Evolutionary conservation across 2,888 invertebrate genomes (phyloP).

Genomic region (Drosophila rubida): DNA sequence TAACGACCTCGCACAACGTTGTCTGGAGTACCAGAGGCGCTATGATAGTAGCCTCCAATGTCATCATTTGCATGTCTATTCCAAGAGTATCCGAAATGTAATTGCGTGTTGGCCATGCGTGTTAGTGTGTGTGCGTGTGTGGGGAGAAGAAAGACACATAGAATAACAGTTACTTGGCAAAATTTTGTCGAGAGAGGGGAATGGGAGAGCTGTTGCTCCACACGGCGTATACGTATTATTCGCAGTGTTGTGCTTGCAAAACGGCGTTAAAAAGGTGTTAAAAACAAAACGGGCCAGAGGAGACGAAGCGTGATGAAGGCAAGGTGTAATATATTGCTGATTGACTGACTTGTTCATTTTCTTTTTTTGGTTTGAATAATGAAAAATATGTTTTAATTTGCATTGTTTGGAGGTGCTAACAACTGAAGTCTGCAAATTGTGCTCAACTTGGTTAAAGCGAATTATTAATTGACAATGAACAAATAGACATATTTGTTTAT

Average conservation of each 20-base stretch:
- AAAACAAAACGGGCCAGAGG: constrained; percentile 20
- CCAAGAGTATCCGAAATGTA: constrained; percentile 37
- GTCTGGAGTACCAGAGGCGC: constrained; percentile 87
- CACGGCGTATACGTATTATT: constrained; percentile 43
- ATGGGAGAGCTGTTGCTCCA: background rate
- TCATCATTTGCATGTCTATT: constrained; percentile 87
- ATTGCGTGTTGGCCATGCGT: constrained; percentile 64
- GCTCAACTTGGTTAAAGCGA: background rate
- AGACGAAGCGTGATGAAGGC: constrained; percentile 46
- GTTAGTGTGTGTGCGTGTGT: constrained; percentile 12
- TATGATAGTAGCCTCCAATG: constrained; percentile 90
- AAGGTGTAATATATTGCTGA: constrained; percentile 30
- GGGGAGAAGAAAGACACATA: constrained; percentile 8
- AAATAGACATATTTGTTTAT: background rate
- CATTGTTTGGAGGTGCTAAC: background rate
- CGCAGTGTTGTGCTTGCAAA: constrained; percentile 67
- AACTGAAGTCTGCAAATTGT: background rate
- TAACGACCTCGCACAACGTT: constrained; percentile 90
- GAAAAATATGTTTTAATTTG: background rate
- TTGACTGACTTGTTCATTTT: constrained; percentile 53
- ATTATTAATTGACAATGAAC: background rate
- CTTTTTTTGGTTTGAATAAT: constrained; percentile 1
- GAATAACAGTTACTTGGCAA: constrained; percentile 42
- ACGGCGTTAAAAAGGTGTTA: constrained; percentile 68
- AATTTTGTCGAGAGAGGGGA: background rate